These are phyloP conservation scores for Odontocolon sp. DNA, from an alignment of 2,888 invertebrate genomes.

Conservation along the genomic window DNA sequence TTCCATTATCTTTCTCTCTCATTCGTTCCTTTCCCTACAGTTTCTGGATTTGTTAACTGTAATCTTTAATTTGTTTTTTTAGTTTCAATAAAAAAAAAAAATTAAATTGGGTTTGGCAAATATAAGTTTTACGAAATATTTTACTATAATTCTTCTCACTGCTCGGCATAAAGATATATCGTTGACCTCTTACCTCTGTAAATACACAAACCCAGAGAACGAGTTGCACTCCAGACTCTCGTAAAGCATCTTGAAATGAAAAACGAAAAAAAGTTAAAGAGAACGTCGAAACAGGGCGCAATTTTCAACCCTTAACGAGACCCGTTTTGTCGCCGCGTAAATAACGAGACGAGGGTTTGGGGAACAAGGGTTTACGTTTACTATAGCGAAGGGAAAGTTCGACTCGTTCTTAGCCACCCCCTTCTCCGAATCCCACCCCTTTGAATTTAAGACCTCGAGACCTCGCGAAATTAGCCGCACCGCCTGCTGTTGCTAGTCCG, in stretches of 20 bases:
- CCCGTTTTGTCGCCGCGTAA: slow-evolving; percentile 58
- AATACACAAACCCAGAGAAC: slow-evolving; percentile 17
- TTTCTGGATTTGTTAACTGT: too few relatives aligned
- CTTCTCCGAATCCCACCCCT: neutral
- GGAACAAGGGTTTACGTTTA: slow-evolving; percentile 26
- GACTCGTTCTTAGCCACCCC: slow-evolving; percentile 33
- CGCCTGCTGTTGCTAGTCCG: slow-evolving; percentile 31
- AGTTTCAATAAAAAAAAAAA: too few relatives aligned
- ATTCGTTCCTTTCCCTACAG: too few relatives aligned
- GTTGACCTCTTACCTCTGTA: slow-evolving; percentile 9
- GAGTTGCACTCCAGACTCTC: slow-evolving; percentile 39
- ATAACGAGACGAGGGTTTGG: slow-evolving; percentile 52
- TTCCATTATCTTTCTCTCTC: slow-evolving; percentile 34
- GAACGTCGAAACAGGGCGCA: slow-evolving; percentile 30
- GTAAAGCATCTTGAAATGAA: slow-evolving; percentile 22
- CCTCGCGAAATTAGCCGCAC: slow-evolving; percentile 53
- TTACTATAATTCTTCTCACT: too few relatives aligned
- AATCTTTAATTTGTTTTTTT: too few relatives aligned
- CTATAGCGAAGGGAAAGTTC: slow-evolving; percentile 41
- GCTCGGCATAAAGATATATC: neutral
- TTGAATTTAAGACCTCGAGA: slow-evolving; percentile 50
- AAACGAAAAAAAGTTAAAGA: neutral
- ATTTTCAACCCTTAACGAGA: slow-evolving; percentile 59
- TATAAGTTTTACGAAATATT: too few relatives aligned
- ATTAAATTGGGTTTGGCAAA: too few relatives aligned